A percentile compares a stretch with the other conserved stretches of the same genome.
Conservation (phyloP, 1,140 invertebrate species). For the Cherax destructor region DNA sequence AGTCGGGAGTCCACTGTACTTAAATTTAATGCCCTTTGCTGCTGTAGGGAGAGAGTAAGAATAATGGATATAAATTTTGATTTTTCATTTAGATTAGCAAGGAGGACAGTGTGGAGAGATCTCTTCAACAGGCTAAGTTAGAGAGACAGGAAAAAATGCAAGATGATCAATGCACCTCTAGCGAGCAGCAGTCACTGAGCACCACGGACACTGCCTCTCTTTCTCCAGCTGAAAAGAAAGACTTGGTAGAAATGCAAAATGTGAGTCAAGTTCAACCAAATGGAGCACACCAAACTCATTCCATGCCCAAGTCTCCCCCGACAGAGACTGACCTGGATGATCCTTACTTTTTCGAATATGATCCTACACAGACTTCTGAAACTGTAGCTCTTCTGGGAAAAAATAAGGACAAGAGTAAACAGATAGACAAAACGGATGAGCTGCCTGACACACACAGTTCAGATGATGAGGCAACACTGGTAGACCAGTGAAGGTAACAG, state of each 20-base stretch:
- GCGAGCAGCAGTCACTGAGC: slow-evolving; percentile 13
- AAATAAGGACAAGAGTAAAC: background rate
- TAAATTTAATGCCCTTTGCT: too few relatives aligned
- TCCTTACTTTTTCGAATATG: background rate
- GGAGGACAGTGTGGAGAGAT: slow-evolving; percentile 72
- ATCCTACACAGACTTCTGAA: slow-evolving; percentile 7
- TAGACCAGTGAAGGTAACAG: slow-evolving; percentile 5
- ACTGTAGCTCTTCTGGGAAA: slow-evolving; percentile 1
- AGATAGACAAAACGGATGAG: background rate
- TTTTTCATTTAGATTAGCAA: slow-evolving; percentile 68
- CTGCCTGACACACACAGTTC: background rate
- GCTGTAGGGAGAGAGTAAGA: too few relatives aligned
- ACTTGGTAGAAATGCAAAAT: background rate
- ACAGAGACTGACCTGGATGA: slow-evolving; percentile 48
- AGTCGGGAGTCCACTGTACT: too few relatives aligned
- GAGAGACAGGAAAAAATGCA: slow-evolving; percentile 62
- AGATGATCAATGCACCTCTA: slow-evolving; percentile 42
- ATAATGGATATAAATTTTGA: too few relatives aligned
- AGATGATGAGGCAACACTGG: slow-evolving; percentile 29
- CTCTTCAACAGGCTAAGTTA: slow-evolving; percentile 69
- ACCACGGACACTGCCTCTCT: background rate
- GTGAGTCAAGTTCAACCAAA: background rate
- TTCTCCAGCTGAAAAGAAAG: background rate
- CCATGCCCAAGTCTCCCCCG: slow-evolving; percentile 2
- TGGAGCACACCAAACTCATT: background rate